These are phyloP conservation scores for Alentia gelatinosa DNA, from an alignment of 2,888 invertebrate genomes.

Conservation along the genomic window DNA sequence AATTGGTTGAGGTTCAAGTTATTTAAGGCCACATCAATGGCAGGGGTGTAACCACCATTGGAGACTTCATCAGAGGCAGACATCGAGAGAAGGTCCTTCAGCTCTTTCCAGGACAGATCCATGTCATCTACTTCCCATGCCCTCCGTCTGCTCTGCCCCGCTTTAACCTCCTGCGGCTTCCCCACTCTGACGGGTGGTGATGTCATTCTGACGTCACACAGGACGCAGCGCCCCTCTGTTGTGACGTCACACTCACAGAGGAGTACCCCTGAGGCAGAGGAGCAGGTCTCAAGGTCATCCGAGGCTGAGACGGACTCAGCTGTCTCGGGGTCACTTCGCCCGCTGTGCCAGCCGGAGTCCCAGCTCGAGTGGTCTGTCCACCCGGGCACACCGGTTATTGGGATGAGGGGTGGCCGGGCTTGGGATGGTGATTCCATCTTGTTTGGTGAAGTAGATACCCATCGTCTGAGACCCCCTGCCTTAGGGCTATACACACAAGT, in stretches of 20 bases:
- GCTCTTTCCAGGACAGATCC: background rate
- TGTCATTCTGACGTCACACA: background rate
- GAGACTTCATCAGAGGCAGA: background rate
- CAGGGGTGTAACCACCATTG: background rate
- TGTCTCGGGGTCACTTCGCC: background rate
- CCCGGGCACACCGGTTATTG: background rate
- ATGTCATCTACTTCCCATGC: background rate
- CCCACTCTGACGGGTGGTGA: background rate
- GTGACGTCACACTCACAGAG: constrained; percentile 6
- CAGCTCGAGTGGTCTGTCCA: background rate
- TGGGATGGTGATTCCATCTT: background rate
- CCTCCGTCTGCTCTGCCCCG: background rate
- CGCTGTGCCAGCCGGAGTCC: background rate
- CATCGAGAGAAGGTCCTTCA: background rate
- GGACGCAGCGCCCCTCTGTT: background rate
- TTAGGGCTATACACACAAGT: background rate
- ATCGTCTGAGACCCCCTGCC: background rate
- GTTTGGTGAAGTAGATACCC: background rate
- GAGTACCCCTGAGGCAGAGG: background rate
- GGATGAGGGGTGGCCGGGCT: background rate
- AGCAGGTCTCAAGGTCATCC: background rate
- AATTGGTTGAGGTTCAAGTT: background rate
- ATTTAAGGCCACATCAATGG: background rate
- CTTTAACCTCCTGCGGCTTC: background rate
- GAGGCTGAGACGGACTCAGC: background rate